Base-by-base conservation (phyloP, 1,140 invertebrate species). In the Drosophila teissieri region DNA sequence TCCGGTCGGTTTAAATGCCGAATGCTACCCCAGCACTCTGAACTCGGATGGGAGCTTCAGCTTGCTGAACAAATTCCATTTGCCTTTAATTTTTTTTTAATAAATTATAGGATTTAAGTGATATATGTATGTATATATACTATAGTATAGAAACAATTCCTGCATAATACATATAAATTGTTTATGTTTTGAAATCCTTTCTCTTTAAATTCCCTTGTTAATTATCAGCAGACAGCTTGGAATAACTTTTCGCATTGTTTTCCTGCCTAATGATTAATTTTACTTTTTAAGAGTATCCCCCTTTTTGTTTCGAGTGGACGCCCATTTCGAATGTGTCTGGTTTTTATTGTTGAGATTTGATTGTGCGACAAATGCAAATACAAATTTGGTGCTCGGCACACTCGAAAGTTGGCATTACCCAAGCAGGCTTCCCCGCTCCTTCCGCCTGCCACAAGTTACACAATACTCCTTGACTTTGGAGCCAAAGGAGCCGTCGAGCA, bases 361-460 rank as follows among this genome's bases (percentile, higher is more conserved):
- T 70, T 70, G 67, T 70, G 67, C 67, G 67, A 70, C 67, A 70
- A 70, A 70, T 70, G 67, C 64, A 70, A 70, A 70, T 70, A 70
- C 64, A 69, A 70, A 67, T 69, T 70, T 46, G 46, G 42, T 69
- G 67, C 64, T 31, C 65, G 17, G 22, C 17, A 37, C 45, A 53
- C 31, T 42, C 63, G 39, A 69, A 53, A 69, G 49, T 69, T 70
- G 67, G 63, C 67, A 56, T 68, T 69, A 70, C 68, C 67, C 67
- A 48, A 48, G 63, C 63, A 34, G 62, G 31, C 40, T 31, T 46
- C 49, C 67, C 39, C 49, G n/a, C n/a, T n/a, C 62, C 46, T 37
- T 61, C 37, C 45, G 39, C 14, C 61, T 48, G 63, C 45, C 40
- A 54, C 31, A 69, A 69, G 67, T 69, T 69, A 69, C 63, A 69